Conservation (phyloP, 2,797 vertebrate genomes). For the Microchirus variegatus region DNA sequence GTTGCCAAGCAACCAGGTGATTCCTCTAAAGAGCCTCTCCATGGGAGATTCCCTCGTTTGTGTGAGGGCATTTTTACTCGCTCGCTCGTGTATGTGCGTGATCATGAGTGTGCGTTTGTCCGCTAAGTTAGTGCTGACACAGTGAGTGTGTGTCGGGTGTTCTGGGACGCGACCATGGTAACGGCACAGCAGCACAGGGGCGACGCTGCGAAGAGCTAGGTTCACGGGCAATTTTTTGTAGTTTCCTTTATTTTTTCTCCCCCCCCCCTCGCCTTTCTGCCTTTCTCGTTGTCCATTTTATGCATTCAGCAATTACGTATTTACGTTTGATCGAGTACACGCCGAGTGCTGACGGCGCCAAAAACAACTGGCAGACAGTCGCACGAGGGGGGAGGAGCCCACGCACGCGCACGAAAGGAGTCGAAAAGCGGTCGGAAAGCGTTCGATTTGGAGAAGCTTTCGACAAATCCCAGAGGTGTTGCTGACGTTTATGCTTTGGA, state of each 20-base stretch:
- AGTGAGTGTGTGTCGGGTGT: slow-evolving; percentile 50
- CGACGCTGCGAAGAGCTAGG: slow-evolving; percentile 23
- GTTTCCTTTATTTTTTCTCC: slow-evolving; percentile 29
- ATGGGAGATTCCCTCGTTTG: slow-evolving; percentile 78
- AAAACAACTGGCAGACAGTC: slow-evolving; percentile 39
- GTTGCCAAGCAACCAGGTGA: slow-evolving; percentile 86
- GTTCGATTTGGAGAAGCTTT: slow-evolving; percentile 66
- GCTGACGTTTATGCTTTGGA: slow-evolving; percentile 69
- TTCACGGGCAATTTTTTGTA: slow-evolving; percentile 50
- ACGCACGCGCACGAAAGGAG: slow-evolving; percentile 15
- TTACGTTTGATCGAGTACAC: slow-evolving; percentile 74
- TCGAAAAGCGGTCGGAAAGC: slow-evolving; percentile 63
- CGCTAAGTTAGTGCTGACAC: slow-evolving; percentile 60
- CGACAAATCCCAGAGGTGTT: slow-evolving; percentile 72
- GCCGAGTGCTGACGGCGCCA: slow-evolving; percentile 64
- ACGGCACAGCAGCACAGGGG: slow-evolving; percentile 62
- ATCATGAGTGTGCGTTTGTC: slow-evolving; percentile 24
- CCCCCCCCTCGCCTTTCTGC: slow-evolving; percentile 27
- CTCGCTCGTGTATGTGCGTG: slow-evolving; percentile 18
- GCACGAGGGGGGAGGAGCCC: slow-evolving; percentile 15
- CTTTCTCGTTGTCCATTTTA: slow-evolving; percentile 70
- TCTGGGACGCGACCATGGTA: slow-evolving; percentile 53
- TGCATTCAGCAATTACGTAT: slow-evolving; percentile 79
- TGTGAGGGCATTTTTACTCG: slow-evolving; percentile 70
- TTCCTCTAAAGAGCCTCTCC: slow-evolving; percentile 80